Percentiles rank a stretch among this genome's conserved stretches.
These are phyloP conservation scores for Felis chaus DNA, from an alignment of 2,113 vertebrate species.

Conservation along the genomic window DNA sequence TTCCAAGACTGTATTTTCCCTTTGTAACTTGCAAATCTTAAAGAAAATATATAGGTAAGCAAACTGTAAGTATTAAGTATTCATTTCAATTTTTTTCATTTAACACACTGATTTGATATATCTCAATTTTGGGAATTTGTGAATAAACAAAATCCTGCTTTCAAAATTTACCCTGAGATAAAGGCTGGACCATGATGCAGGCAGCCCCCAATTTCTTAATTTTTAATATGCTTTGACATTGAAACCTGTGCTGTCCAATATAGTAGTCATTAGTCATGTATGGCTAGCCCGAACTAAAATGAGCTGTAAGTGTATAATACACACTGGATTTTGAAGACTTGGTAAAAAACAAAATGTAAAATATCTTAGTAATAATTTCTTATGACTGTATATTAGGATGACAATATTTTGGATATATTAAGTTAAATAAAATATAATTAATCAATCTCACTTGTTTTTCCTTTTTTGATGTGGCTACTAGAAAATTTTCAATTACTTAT, in stretches of 20 bases:
- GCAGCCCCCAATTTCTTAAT: not conserved
- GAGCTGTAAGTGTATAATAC: not conserved
- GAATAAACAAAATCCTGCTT: not conserved
- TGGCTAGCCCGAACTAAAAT: not conserved
- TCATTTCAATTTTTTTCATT: not conserved
- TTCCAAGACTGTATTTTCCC: not conserved
- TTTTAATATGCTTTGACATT: not conserved
- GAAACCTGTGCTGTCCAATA: not conserved
- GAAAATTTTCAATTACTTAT: not conserved
- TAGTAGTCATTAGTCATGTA: not conserved
- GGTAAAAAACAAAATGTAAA: not conserved
- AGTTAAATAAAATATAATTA: not conserved
- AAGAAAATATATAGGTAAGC: not conserved
- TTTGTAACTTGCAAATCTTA: not conserved
- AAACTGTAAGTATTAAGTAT: not conserved
- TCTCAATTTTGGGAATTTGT: not conserved
- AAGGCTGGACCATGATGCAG: not conserved
- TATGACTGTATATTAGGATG: not conserved
- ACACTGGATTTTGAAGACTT: slow-evolving; percentile 5
- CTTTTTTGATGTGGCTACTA: not conserved
- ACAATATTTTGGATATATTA: not conserved
- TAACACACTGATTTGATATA: not conserved
- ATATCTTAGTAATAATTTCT: not conserved
- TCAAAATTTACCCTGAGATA: not conserved
- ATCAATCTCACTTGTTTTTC: not conserved